These are phyloP conservation scores for Ditylenchus dipsaci DNA, from an alignment of 1,140 invertebrate genomes.

Conservation along the genomic window DNA sequence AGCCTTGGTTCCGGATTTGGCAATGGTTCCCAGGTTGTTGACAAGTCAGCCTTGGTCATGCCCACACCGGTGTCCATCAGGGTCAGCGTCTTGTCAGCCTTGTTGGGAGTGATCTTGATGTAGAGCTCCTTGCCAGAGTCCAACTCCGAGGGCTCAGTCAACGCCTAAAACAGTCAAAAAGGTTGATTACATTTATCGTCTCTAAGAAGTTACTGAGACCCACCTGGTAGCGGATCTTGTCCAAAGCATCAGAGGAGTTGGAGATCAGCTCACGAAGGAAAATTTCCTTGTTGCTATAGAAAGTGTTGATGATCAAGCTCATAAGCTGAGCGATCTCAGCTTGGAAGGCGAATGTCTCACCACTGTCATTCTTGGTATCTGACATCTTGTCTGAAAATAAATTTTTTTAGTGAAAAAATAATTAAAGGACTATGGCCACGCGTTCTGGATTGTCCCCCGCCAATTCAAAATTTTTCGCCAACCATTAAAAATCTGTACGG, in stretches of 20 bases:
- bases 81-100: constrained; percentile 78
- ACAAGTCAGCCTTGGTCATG: constrained; percentile 93
- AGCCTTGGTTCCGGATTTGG: constrained; percentile 89
- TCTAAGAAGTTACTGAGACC: too few species aligned
- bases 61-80: constrained; percentile 83
- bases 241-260: constrained; percentile 76
- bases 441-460: too few species aligned
- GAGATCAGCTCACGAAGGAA: constrained; percentile 93
- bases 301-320: constrained; percentile 98
- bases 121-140: constrained; percentile 80
- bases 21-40: constrained; percentile 91
- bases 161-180: too few species aligned
- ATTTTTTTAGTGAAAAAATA: too few species aligned
- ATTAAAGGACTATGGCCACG: too few species aligned
- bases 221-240: constrained; percentile 73
- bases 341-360: constrained; percentile 75
- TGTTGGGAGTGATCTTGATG: constrained; percentile 86
- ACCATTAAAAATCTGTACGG: too few species aligned
- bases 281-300: constrained; percentile 99
- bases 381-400: constrained; percentile 21
- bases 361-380: constrained; percentile 48
- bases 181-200: too few species aligned
- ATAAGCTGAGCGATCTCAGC: constrained; percentile 92
- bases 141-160: constrained; percentile 78
- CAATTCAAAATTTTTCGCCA: too few species aligned